Conservation (phyloP, 1,140 invertebrate species). For the Ceratosolen solmsi region DNA sequence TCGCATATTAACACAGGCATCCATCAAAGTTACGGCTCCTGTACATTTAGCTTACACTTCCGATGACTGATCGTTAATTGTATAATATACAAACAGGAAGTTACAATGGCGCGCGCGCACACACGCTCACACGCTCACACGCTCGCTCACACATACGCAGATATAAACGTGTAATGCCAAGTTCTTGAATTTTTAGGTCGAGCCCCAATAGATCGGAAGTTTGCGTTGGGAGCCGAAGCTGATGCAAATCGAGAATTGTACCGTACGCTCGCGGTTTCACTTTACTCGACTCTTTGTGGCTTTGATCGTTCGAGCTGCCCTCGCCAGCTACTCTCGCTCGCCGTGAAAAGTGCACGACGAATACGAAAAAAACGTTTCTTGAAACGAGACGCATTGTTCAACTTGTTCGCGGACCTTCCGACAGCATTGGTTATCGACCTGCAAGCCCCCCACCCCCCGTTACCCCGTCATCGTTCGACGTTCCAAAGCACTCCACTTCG, state of each 20-base stretch:
- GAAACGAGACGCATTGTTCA: neutral
- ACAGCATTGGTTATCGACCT: neutral
- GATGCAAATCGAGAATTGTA: constrained; percentile 38
- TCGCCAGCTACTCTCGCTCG: neutral
- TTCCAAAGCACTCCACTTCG: no score
- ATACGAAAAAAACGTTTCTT: neutral
- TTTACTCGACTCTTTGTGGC: constrained; percentile 13
- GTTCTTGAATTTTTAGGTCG: neutral
- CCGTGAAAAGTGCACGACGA: neutral
- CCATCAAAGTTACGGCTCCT: neutral
- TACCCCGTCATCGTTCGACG: no score
- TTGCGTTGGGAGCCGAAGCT: neutral
- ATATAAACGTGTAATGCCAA: neutral
- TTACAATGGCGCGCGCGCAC: neutral
- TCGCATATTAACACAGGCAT: neutral
- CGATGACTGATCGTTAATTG: constrained; percentile 23
- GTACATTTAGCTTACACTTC: neutral
- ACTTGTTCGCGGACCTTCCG: neutral
- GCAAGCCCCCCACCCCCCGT: no score
- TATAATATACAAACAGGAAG: constrained; percentile 40
- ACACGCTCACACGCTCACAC: no score
- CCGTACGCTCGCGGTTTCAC: constrained; percentile 28
- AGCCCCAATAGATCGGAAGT: neutral
- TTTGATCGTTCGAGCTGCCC: neutral
- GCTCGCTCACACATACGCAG: neutral